Evolutionary conservation across 2,797 vertebrate species (phyloP), one percentile per base, ranked within the genome.

Genomic region (Lithobates sylvaticus): DNA sequence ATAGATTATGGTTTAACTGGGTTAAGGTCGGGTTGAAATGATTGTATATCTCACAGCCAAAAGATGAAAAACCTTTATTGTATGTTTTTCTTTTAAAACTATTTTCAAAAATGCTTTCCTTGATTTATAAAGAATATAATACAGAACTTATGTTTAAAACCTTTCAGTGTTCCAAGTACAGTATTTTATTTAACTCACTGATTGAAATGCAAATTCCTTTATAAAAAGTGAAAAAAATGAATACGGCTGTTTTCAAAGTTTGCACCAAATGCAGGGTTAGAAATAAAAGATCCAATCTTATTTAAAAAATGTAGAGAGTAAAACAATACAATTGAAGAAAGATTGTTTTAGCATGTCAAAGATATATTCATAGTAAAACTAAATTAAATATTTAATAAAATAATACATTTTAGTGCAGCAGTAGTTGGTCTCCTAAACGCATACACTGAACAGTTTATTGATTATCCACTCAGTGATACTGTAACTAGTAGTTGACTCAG

Each of bases 361-460:
- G 16, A 34, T 34, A 64, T 26, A n/a, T 67, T 65, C 12, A 34
- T 44, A 83, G 16, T 16, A 64, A 32, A 83, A 27, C 13, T n/a
- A 32, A 29, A 75, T 26, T 10, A 34, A 67, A 74, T 83, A 67
- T 42, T 65, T 42, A 67, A 78, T 42, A 78, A 10, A 64, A 29
- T 9, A 64, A 6, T 64, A 36, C 18, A 67, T 67, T 42, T 78
- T 67, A 78, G 65, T 78, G n/a, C 34, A 36, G 70, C 36, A n/a
- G 36, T 61, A 34, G 16, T 4, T 26, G n/a, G 27, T 26, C 1
- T 78, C 39, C 13, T 78, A 67, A 7, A 78, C 6, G 27, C 29
- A 26, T 39, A 26, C n/a, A 15, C 26, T 67, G 21, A 32, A 23
- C 23, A 34, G 71, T 81, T 44, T 21, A 58, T 10, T 10, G 13